These are phyloP conservation scores for Leptosomus discolor DNA, from an alignment of 2,113 vertebrate species.

Conservation along the genomic window DNA sequence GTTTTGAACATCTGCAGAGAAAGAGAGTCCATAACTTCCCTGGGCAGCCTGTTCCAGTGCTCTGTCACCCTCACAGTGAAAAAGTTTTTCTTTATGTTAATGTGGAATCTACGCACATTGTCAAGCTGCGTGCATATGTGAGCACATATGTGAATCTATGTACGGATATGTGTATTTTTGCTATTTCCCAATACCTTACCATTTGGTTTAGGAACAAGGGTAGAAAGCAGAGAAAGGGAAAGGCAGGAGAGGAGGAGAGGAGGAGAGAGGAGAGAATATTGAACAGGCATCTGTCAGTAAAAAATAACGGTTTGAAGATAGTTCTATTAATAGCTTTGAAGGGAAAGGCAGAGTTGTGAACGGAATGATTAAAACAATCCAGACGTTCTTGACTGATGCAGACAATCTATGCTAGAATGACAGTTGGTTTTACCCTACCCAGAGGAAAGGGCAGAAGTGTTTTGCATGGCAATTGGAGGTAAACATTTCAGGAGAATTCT, in stretches of 20 bases:
- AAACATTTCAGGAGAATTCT: constrained; percentile 34
- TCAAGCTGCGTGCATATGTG: background rate
- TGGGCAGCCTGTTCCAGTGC: too few species aligned
- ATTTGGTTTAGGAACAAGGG: background rate
- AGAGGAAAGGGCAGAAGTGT: constrained; percentile 10
- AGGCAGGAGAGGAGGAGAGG: background rate
- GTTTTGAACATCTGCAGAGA: too few species aligned
- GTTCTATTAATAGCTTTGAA: constrained; percentile 11
- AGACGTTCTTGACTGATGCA: constrained; percentile 14
- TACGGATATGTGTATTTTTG: background rate
- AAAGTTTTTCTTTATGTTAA: too few species aligned
- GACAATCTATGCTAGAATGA: constrained; percentile 21
- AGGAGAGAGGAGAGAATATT: background rate
- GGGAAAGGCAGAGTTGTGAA: background rate
- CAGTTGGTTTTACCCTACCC: constrained; percentile 22
- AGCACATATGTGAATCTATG: background rate
- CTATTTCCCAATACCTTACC: background rate
- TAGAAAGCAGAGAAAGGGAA: background rate
- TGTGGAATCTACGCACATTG: too few species aligned
- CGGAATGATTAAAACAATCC: constrained; percentile 31
- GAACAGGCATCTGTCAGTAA: background rate
- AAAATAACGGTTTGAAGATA: background rate
- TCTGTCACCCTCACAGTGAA: too few species aligned
- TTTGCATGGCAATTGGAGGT: constrained; percentile 58
- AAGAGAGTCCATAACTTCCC: too few species aligned